Percentiles rank a stretch among this genome's conserved stretches.
Evolutionary conservation across 1,140 invertebrate genomes (phyloP).

Genomic region (Brachionus plicatilis): DNA sequence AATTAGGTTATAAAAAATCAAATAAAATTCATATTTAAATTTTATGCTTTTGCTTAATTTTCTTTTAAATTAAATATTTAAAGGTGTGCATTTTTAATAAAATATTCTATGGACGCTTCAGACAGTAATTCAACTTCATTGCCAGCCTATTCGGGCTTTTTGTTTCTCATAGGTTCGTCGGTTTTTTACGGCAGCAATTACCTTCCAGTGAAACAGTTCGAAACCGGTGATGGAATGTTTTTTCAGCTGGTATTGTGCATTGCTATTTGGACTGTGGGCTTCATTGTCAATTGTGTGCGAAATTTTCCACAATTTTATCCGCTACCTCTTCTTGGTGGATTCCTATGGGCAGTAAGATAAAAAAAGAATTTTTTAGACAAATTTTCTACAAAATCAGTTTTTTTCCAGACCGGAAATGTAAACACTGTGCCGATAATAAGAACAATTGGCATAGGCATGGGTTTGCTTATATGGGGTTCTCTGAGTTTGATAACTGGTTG

Average conservation of each 20-base stretch:
- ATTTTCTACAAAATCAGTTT: background rate
- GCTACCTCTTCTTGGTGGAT: constrained; percentile 51
- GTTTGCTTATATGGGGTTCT: constrained; percentile 55
- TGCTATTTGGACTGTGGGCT: constrained; percentile 48
- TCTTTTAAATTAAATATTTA: background rate
- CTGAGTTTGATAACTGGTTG: constrained; percentile 53
- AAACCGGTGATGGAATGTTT: constrained; percentile 57
- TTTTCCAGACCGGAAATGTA: constrained; percentile 49
- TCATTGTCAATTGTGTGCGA: constrained; percentile 48
- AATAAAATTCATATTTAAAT: background rate
- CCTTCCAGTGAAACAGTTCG: constrained; percentile 55
- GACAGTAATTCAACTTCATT: background rate
- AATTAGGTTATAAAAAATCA: constrained; percentile 18
- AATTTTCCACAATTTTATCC: constrained; percentile 47
- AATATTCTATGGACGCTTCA: background rate
- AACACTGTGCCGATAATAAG: constrained; percentile 56
- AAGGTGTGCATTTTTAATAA: background rate
- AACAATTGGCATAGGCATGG: constrained; percentile 55
- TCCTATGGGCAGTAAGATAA: constrained; percentile 45
- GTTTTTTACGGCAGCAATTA: constrained; percentile 56
- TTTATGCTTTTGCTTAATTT: background rate
- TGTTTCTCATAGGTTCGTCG: background rate
- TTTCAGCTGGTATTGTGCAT: constrained; percentile 54
- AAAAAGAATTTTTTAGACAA: background rate
- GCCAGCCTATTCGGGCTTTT: constrained; percentile 19